Evolutionary conservation across 2,797 vertebrate genomes (phyloP).

Genomic region (Acropternis orthonyx): DNA sequence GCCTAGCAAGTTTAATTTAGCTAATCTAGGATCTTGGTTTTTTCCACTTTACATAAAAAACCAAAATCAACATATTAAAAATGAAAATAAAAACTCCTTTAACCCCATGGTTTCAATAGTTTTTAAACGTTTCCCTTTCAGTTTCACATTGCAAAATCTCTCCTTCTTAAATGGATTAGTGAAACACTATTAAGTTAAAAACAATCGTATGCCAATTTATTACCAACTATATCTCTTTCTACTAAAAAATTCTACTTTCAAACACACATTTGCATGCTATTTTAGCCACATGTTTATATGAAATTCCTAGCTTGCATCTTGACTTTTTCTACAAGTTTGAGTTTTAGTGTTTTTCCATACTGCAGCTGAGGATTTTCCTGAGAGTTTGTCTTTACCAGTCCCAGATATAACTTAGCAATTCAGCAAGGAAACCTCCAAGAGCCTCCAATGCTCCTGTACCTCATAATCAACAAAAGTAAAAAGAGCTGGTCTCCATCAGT

Average conservation of each 20-base stretch:
- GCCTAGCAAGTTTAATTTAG: background rate
- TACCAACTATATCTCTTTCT: background rate
- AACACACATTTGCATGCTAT: background rate
- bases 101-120: background rate
- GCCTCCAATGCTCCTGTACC: background rate
- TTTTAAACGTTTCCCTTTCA: background rate
- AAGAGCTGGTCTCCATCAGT: background rate
- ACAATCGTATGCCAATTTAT: background rate
- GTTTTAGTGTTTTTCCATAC: background rate
- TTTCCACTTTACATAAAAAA: background rate
- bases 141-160: background rate
- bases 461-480: background rate
- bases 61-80: background rate
- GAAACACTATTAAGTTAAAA: background rate
- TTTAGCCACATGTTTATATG: background rate
- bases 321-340: background rate
- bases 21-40: background rate
- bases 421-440: background rate
- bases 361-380: background rate
- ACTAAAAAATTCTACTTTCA: background rate
- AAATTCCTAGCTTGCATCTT: background rate
- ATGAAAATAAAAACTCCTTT: background rate
- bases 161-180: background rate
- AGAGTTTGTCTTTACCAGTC: background rate
- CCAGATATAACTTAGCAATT: background rate